Evolutionary conservation across 2,797 vertebrate genomes (phyloP).

Genomic region (Prionace glauca): DNA sequence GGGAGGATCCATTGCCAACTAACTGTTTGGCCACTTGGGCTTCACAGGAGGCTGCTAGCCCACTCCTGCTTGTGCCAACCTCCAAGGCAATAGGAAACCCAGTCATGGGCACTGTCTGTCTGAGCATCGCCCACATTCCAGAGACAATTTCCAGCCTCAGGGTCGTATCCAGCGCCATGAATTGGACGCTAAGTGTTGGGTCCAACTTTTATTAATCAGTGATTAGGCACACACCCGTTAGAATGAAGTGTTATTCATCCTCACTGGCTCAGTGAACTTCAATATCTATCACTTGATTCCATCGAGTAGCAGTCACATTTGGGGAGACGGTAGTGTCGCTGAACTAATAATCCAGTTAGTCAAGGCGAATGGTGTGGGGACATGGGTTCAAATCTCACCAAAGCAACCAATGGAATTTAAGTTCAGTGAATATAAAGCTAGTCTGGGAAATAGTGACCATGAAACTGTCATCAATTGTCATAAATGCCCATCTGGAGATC

Average conservation of each 20-base stretch:
- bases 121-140: background rate
- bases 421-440: no score
- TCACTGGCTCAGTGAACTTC: background rate
- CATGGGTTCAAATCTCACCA: no score
- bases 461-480: no score
- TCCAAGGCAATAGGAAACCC: background rate
- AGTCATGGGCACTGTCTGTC: background rate
- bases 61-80: background rate
- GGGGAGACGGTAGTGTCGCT: no score
- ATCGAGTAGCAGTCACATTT: background rate
- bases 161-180: background rate
- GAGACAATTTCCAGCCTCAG: no score
- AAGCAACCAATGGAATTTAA: no score
- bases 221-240: background rate
- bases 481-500: no score
- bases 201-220: background rate
- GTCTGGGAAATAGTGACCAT: no score
- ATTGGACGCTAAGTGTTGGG: background rate
- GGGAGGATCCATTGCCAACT: background rate
- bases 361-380: no score
- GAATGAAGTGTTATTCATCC: background rate
- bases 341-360: no score
- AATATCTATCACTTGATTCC: background rate
- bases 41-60: background rate
- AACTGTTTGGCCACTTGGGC: background rate